These are phyloP conservation scores for Ginglymostoma cirratum DNA, from an alignment of 2,113 vertebrate genomes.

Conservation along the genomic window DNA sequence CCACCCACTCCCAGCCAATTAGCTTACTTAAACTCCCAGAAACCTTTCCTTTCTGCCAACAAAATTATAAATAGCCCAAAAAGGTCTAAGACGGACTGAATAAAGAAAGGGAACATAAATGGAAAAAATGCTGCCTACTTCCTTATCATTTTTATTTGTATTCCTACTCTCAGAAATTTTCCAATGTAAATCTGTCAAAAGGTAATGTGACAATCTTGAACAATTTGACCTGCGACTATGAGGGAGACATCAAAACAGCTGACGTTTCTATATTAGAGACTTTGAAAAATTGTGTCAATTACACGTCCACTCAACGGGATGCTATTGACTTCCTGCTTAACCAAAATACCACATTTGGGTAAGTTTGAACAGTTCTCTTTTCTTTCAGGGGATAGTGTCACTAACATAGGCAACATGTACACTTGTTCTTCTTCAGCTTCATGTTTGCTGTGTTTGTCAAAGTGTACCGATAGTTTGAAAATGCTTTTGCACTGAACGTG, in stretches of 20 bases:
- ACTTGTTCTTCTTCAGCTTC: not conserved
- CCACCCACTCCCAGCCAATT: too few species aligned
- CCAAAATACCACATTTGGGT: not conserved
- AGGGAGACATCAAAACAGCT: not conserved
- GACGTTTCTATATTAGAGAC: conserved; percentile 18
- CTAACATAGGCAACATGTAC: too few species aligned
- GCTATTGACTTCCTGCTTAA: not conserved
- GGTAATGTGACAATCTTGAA: not conserved
- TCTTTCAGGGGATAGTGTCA: not conserved
- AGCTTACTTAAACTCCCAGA: too few species aligned
- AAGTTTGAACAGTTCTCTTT: not conserved
- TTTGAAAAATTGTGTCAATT: not conserved
- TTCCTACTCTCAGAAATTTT: not conserved
- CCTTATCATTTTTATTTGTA: not conserved
- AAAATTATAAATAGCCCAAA: not conserved
- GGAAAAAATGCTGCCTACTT: not conserved
- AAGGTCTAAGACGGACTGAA: not conserved
- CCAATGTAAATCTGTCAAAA: not conserved
- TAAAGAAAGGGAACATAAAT: not conserved
- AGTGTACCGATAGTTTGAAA: not conserved
- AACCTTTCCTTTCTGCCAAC: not conserved
- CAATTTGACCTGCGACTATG: conserved; percentile 17
- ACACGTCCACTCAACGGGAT: not conserved
- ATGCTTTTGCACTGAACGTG: not conserved
- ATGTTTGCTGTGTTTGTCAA: not conserved